phyloP scores from a whole-genome alignment of 2,113 vertebrate species.

The Odobenus rosmarus region DNA sequence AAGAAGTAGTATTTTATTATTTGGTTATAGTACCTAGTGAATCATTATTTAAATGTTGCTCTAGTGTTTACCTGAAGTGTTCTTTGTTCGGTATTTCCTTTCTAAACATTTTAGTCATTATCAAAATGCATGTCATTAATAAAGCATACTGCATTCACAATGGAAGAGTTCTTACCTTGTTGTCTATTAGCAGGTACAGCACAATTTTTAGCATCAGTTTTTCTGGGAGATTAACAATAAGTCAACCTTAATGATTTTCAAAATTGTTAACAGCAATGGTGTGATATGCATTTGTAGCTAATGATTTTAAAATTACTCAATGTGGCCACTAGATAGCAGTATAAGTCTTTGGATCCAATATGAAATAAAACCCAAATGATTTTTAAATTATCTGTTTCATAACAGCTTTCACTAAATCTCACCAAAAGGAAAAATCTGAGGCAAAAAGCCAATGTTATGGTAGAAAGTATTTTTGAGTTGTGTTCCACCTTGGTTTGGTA shows the following conservation, averaged over 20 bases:
- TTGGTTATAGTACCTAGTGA: background rate
- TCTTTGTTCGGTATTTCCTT: background rate
- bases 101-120: slow-evolving; percentile 6
- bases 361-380: background rate
- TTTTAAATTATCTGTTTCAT: slow-evolving; percentile 1
- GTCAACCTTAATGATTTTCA: slow-evolving; percentile 28
- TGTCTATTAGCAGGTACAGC: background rate
- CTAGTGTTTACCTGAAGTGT: background rate
- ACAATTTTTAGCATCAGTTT: background rate
- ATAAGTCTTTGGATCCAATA: slow-evolving; percentile 66
- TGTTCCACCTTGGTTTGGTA: slow-evolving; percentile 24
- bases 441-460: slow-evolving; percentile 38
- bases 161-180: background rate
- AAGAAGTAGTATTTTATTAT: background rate
- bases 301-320: slow-evolving; percentile 45
- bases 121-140: background rate
- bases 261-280: background rate
- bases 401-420: slow-evolving; percentile 55
- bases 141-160: background rate
- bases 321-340: slow-evolving; percentile 85
- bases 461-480: slow-evolving; percentile 51
- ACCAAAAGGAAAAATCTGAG: slow-evolving; percentile 50
- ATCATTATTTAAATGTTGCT: background rate
- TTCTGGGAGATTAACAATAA: background rate
- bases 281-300: background rate